Evolutionary conservation across 2,888 invertebrate genomes (phyloP).

Genomic region (Scelioninae gen. 1): DNA sequence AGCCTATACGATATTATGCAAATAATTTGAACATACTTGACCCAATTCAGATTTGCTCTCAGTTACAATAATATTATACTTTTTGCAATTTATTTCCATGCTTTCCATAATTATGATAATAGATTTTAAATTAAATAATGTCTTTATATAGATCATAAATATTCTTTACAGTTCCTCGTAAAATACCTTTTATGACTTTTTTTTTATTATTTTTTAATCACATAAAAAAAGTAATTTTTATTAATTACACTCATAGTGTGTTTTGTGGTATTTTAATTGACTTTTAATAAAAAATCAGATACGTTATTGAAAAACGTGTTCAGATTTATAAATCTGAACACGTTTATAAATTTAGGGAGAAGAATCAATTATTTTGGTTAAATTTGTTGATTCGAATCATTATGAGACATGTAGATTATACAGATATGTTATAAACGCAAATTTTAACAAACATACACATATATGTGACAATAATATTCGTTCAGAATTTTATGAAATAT

Average conservation of each 20-base stretch:
- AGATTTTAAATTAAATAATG: constrained; percentile 1
- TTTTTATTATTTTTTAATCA: constrained; percentile 23
- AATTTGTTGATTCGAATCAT: background rate
- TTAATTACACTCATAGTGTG: background rate
- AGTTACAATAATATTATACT: constrained; percentile 6
- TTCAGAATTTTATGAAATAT: too few relatives aligned
- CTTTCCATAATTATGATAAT: constrained; percentile 23
- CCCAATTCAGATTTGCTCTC: constrained; percentile 8
- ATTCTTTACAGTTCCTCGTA: constrained; percentile 13
- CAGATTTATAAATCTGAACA: too few relatives aligned
- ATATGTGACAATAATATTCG: too few relatives aligned
- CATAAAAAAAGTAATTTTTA: background rate
- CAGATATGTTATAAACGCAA: too few relatives aligned
- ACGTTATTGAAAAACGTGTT: too few relatives aligned
- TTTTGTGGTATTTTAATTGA: background rate
- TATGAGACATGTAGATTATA: too few relatives aligned
- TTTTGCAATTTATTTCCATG: constrained; percentile 29
- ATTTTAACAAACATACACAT: too few relatives aligned
- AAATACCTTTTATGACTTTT: constrained; percentile 5
- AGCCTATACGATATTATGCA: background rate
- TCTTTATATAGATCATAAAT: constrained; percentile 16
- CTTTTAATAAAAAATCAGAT: background rate
- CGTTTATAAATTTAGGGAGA: too few relatives aligned
- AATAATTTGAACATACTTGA: constrained; percentile 12
- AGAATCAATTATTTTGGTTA: background rate